Conservation (phyloP, 2,888 invertebrate species). For the Caenorhabditis doughertyi region DNA sequence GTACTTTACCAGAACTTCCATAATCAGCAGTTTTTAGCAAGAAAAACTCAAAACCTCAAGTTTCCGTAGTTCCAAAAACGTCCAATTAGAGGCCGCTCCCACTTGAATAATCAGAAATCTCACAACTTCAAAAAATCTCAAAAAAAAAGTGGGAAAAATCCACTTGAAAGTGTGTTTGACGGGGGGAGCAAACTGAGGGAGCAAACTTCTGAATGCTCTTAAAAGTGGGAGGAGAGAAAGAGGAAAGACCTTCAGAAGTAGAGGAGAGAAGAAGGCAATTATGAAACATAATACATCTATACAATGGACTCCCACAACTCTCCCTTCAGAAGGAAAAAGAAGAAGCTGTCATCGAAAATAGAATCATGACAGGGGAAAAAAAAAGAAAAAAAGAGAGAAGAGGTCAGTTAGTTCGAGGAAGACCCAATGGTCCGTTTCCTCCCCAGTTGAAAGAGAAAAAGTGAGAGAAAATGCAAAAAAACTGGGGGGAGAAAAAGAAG, state of each 20-base stretch:
- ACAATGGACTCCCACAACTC: slow-evolving; percentile 25
- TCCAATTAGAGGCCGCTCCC: background rate
- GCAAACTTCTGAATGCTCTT: background rate
- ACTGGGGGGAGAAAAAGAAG: slow-evolving; percentile 2
- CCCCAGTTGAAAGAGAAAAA: slow-evolving; percentile 12
- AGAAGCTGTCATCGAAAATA: slow-evolving; percentile 53
- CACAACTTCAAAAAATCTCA: background rate
- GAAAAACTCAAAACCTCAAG: too few species aligned
- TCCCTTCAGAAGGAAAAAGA: background rate
- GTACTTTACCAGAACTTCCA: too few species aligned
- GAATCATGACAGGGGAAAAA: slow-evolving; percentile 28
- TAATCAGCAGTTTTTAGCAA: too few species aligned
- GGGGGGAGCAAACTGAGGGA: too few species aligned
- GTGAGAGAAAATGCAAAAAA: slow-evolving; percentile 22
- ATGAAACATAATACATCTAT: slow-evolving; percentile 62
- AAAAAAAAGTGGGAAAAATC: background rate
- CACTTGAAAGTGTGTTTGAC: slow-evolving; percentile 22
- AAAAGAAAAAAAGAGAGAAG: slow-evolving; percentile 38
- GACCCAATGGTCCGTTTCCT: slow-evolving; percentile 34
- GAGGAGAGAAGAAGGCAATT: slow-evolving; percentile 41
- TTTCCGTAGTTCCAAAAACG: background rate
- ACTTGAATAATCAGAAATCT: slow-evolving; percentile 34
- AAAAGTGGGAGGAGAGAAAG: background rate
- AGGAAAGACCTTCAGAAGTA: slow-evolving; percentile 1
- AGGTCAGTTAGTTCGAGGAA: slow-evolving; percentile 38